Base-by-base conservation (phyloP, 2,797 vertebrate species). In the Gallinago nigripennis region DNA sequence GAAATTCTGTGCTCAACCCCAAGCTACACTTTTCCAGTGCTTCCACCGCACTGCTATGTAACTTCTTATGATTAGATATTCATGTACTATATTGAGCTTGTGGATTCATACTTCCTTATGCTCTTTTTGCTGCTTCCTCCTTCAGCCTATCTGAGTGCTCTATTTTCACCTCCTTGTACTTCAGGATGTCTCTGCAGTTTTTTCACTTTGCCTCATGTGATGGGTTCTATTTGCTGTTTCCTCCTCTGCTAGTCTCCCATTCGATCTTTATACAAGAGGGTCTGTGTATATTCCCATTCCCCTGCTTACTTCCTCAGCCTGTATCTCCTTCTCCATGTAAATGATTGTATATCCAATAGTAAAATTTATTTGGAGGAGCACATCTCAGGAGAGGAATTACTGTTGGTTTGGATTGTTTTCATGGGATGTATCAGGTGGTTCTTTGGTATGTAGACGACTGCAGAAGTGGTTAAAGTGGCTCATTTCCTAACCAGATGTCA, bases 221-320 rank as follows among this genome's bases (percentile, higher is more conserved):
- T 64, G 56, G 30, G 39, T 33, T 84, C 31, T 83, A 70, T 71
- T 20, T 78, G 45, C 65, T 73, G 20, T 80, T 83, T 80, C 28
- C 37, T 84, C 19, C 18, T n/a, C 33, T 83, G 30, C 18, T 64
- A 79, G 72, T 56, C 41, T 70, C 28, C 45, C 19, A 18, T 39
- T 86, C 0, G 0, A 14, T 65, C 45, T 50, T 84, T 50, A 8
- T 54, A n/a, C 1, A 2, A 46, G 61, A 70, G 23, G 24, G 19
- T 41, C 35, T 61, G 27, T 61, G 20, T 31, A 17, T 77, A 23
- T 78, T 78, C 41, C 41, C 27, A 12, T 61, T 48, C 37, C 56
- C 12, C 20, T 46, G 53, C 58, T 65, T 57, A 48, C 15, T 88
- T 63, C n/a, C 27, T 94, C n/a, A 46, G 45, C 46, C 65, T 84